phyloP scores from a whole-genome alignment of 2,888 invertebrate species.

The Dolichopus griseipennis region DNA sequence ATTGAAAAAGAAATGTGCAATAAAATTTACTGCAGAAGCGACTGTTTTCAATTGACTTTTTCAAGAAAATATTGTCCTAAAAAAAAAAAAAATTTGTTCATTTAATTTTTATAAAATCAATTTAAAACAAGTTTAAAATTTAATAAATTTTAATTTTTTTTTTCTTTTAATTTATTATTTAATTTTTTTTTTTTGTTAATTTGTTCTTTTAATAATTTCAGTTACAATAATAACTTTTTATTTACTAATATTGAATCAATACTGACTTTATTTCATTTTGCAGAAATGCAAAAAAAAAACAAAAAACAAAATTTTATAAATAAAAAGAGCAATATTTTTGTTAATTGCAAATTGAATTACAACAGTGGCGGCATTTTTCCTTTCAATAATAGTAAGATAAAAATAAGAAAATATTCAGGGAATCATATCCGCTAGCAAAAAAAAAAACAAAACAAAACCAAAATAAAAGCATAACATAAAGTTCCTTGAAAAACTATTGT shows the following conservation, averaged over 20 bases:
- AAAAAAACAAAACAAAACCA: neutral
- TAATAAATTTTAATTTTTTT: neutral
- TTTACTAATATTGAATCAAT: neutral
- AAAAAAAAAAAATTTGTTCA: too few relatives aligned
- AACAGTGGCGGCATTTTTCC: slow-evolving; percentile 1
- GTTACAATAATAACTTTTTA: neutral
- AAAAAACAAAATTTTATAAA: too few relatives aligned
- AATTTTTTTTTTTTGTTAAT: neutral
- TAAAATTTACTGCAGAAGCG: too few relatives aligned
- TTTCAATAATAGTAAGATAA: neutral
- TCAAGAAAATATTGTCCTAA: too few relatives aligned
- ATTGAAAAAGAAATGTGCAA: too few relatives aligned
- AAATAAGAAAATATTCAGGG: neutral
- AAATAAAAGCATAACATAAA: neutral
- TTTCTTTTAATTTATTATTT: neutral
- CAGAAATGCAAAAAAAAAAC: too few relatives aligned
- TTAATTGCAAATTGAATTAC: slow-evolving; percentile 6
- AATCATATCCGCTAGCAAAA: neutral
- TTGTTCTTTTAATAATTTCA: neutral
- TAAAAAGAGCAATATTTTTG: neutral
- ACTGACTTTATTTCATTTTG: neutral
- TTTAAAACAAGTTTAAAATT: neutral
- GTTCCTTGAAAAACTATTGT: neutral
- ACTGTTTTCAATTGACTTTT: too few relatives aligned
- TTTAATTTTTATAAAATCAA: neutral